These are phyloP conservation scores for Danio jaintianensis DNA, from an alignment of 2,797 vertebrate genomes.

Conservation along the genomic window DNA sequence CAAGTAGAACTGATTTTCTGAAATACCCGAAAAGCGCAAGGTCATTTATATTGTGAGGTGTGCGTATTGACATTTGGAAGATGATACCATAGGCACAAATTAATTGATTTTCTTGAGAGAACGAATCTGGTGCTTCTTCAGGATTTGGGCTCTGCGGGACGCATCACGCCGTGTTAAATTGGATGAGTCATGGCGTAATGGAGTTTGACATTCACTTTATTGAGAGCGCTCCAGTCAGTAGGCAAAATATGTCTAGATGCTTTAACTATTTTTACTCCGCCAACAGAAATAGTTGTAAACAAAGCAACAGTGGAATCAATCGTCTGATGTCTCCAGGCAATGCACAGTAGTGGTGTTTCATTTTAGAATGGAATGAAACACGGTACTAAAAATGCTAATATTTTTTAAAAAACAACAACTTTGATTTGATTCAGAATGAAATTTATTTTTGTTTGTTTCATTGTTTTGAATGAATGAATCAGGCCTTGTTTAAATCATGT, in stretches of 20 bases:
- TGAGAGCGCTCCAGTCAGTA: background rate
- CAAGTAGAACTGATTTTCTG: background rate
- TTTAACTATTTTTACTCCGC: background rate
- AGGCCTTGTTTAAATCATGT: no score
- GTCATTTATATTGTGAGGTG: slow-evolving; percentile 18
- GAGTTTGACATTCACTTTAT: background rate
- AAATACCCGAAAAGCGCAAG: background rate
- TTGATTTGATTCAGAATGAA: no score
- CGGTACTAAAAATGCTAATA: no score
- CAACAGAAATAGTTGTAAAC: background rate
- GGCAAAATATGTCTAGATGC: background rate
- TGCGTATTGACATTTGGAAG: slow-evolving; percentile 16
- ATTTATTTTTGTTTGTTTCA: no score
- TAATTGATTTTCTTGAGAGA: background rate
- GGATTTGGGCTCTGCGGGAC: background rate
- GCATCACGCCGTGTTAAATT: background rate
- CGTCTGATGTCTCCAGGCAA: background rate
- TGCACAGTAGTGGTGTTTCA: background rate
- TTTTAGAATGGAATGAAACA: no score
- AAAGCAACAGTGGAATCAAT: background rate
- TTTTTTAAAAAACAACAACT: no score
- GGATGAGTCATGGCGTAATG: slow-evolving; percentile 10
- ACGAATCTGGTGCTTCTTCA: background rate
- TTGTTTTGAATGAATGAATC: no score
- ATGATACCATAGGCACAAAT: background rate